phyloP scores from a whole-genome alignment of 1,140 invertebrate genomes.

The Calosoma granatense region DNA sequence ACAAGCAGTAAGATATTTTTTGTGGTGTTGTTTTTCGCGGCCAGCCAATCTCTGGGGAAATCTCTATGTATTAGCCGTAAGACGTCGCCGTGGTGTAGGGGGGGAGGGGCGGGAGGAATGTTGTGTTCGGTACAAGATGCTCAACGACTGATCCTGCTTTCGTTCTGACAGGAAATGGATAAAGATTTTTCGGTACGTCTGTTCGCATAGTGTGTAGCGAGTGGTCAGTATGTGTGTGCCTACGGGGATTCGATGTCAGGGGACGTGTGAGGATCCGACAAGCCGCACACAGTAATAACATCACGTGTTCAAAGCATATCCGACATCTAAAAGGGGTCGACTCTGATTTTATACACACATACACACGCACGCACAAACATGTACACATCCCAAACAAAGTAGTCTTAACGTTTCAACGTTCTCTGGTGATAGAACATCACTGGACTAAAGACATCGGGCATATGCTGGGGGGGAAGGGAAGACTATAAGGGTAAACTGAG shows the following conservation, averaged over 20 bases:
- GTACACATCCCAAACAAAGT: neutral
- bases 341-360: neutral
- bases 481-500: no score
- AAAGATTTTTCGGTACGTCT: neutral
- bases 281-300: neutral
- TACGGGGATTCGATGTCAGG: neutral
- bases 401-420: neutral
- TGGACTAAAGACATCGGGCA: no score
- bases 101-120: no score
- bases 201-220: neutral
- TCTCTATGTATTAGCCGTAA: slow-evolving; percentile 14
- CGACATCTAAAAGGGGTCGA: neutral
- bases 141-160: neutral
- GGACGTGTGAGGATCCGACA: neutral
- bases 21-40: slow-evolving; percentile 15
- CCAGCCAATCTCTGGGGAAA: slow-evolving; percentile 13
- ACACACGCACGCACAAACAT: no score
- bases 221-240: neutral
- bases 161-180: neutral
- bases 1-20: slow-evolving; percentile 7
- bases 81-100: no score
- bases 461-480: no score
- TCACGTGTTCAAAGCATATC: neutral
- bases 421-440: no score
- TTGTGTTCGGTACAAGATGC: no score